phyloP scores from a whole-genome alignment of 1,140 invertebrate species.

The Pseudoatta argentina region DNA sequence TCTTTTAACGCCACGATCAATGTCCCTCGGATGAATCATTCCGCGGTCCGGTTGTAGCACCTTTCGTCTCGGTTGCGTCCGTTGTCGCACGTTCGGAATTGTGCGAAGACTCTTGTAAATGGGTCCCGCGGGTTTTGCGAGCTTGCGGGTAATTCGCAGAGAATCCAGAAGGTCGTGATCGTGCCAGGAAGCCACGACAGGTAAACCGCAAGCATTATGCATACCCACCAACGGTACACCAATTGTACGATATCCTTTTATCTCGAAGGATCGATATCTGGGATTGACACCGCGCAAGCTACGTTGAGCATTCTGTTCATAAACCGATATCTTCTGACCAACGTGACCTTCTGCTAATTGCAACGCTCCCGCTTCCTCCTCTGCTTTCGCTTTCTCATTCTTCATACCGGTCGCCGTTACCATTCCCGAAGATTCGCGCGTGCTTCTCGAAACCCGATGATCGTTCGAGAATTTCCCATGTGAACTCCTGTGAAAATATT shows the following conservation, averaged over 20 bases:
- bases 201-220: constrained; percentile 81
- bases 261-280: constrained; percentile 46
- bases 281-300: constrained; percentile 19
- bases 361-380: neutral
- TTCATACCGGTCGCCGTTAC: constrained; percentile 17
- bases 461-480: neutral
- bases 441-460: neutral
- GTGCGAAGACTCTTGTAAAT: constrained; percentile 55
- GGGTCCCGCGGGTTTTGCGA: constrained; percentile 48
- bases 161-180: constrained; percentile 63
- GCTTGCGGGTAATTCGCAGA: constrained; percentile 31
- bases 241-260: constrained; percentile 70
- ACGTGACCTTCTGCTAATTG: constrained; percentile 72
- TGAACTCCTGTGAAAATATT: constrained; percentile 59
- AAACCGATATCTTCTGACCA: constrained; percentile 81
- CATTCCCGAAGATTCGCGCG: constrained; percentile 4
- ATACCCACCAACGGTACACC: constrained; percentile 85
- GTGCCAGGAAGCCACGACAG: constrained; percentile 76
- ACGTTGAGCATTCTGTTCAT: constrained; percentile 78
- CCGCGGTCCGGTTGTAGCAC: constrained; percentile 44
- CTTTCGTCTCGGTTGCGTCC: constrained; percentile 72
- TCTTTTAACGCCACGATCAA: constrained; percentile 31
- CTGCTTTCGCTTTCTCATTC: neutral
- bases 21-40: neutral
- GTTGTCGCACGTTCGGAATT: constrained; percentile 38